Evolutionary conservation across 2,888 invertebrate genomes (phyloP).

Genomic region (Dione vanillae): DNA sequence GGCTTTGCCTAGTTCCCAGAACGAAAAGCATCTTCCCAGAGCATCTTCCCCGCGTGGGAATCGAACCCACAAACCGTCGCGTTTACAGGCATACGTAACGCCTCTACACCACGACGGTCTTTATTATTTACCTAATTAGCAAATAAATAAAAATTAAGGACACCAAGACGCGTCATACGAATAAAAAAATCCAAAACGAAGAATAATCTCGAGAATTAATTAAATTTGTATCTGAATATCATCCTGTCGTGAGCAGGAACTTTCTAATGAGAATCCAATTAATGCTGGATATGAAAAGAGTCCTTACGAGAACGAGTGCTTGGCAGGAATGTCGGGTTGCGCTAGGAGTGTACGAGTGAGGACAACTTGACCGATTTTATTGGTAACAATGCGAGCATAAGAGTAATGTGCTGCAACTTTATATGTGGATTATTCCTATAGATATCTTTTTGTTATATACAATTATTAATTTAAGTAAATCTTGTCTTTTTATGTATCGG

Average conservation of each 20-base stretch:
- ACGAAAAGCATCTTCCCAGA: no score
- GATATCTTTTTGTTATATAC: background rate
- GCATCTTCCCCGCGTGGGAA: no score
- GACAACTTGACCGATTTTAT: slow-evolving; percentile 28
- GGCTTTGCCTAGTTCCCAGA: no score
- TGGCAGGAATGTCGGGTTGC: slow-evolving; percentile 18
- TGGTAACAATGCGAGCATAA: slow-evolving; percentile 23
- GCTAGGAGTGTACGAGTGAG: slow-evolving; percentile 20
- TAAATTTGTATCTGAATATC: slow-evolving; percentile 7
- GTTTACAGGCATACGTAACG: no score
- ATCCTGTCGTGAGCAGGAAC: slow-evolving; percentile 13
- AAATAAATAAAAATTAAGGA: no score
- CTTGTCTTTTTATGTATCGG: no score
- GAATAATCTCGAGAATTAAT: slow-evolving; percentile 1
- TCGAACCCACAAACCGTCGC: no score
- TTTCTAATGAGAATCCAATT: slow-evolving; percentile 32
- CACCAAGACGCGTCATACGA: no score
- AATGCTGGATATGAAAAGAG: slow-evolving; percentile 23
- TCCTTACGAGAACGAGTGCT: slow-evolving; percentile 27
- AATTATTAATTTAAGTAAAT: no score
- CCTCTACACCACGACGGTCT: no score
- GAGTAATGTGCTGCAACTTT: background rate
- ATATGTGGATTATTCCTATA: slow-evolving; percentile 1
- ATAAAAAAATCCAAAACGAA: no score
- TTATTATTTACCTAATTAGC: no score